phyloP scores from a whole-genome alignment of 2,888 invertebrate species.

The Syrista parreyssii region DNA sequence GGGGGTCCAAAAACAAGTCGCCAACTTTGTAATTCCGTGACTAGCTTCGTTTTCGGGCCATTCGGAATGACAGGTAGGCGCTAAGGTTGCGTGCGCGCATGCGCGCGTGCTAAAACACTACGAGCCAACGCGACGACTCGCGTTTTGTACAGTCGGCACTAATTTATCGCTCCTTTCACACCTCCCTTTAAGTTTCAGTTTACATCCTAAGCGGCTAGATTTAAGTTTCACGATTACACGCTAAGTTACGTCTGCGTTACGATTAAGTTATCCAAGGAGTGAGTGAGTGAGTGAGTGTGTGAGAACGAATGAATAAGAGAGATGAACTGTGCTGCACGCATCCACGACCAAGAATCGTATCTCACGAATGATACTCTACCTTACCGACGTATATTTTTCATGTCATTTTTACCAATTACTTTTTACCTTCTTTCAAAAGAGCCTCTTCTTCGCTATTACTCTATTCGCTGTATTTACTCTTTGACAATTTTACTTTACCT shows the following conservation, averaged over 20 bases:
- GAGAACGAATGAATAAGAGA: background rate
- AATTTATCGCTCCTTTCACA: slow-evolving; percentile 9
- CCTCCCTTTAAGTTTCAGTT: background rate
- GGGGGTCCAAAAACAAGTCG: background rate
- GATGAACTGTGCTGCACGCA: background rate
- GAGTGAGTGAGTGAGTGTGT: background rate
- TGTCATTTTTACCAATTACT: background rate
- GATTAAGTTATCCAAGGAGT: slow-evolving; percentile 10
- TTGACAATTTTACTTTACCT: background rate
- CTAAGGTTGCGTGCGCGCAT: background rate
- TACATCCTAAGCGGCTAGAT: slow-evolving; percentile 25
- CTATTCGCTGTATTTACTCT: background rate
- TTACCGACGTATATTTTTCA: background rate
- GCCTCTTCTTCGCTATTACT: background rate
- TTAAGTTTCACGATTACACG: slow-evolving; percentile 36
- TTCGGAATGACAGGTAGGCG: background rate
- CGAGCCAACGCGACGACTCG: background rate
- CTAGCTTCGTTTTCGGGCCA: background rate
- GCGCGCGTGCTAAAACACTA: background rate
- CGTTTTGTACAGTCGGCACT: slow-evolving; percentile 53
- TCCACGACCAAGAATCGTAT: background rate
- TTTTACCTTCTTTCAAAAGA: background rate
- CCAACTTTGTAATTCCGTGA: background rate
- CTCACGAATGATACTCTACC: background rate
- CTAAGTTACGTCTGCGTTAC: slow-evolving; percentile 35